Conservation (phyloP, 1,140 invertebrate species). For the Heliothis virescens region DNA sequence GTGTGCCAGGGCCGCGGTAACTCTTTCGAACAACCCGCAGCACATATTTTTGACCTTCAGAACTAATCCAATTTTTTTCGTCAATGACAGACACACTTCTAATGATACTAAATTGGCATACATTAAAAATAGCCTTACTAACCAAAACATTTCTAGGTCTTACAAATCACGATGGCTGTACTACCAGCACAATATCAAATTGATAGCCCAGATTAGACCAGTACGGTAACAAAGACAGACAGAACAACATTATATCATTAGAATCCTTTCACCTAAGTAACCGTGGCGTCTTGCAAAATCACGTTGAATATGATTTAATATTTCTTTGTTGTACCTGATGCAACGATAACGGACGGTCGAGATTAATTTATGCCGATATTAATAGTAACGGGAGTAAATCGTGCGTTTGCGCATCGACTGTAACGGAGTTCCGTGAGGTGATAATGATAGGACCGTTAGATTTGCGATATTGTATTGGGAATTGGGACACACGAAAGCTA, state of each 20-base stretch:
- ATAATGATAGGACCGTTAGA: not conserved
- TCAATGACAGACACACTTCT: not conserved
- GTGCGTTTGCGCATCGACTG: conserved; percentile 32
- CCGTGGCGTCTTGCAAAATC: conserved; percentile 29
- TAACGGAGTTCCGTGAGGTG: conserved; percentile 19
- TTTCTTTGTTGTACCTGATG: conserved; percentile 45
- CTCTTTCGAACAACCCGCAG: too few relatives aligned
- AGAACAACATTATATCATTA: conserved; percentile 35
- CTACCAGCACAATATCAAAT: not conserved
- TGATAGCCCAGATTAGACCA: not conserved
- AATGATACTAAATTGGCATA: not conserved
- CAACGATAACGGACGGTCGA: conserved; percentile 41
- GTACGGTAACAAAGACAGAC: not conserved
- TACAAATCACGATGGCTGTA: not conserved
- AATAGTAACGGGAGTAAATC: conserved; percentile 42
- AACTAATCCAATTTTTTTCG: not conserved
- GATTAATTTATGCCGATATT: conserved; percentile 54
- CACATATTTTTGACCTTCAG: too few relatives aligned
- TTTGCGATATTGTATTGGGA: not conserved
- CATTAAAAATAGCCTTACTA: not conserved
- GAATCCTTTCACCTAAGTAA: conserved; percentile 45
- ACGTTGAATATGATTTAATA: conserved; percentile 50
- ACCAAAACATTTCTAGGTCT: conserved; percentile 23
- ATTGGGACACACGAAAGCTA: too few relatives aligned
- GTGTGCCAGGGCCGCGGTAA: too few relatives aligned